Evolutionary conservation across 1,140 invertebrate genomes (phyloP).

Genomic region (Vollenhovia emeryi): DNA sequence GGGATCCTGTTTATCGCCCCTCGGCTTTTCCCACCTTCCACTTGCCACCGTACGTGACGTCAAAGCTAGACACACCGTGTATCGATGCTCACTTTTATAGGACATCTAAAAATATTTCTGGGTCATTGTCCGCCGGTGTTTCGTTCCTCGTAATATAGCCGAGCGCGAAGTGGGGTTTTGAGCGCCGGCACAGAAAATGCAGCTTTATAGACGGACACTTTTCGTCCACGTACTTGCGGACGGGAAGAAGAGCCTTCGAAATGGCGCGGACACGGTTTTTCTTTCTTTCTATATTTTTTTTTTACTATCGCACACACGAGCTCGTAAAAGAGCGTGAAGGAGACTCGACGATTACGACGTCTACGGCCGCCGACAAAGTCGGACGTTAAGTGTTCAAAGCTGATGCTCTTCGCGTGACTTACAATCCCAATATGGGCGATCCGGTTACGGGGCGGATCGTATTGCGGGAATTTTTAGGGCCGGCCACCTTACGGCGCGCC

Average conservation of each 20-base stretch:
- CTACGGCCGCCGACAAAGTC: conserved; percentile 38
- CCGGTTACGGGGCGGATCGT: conserved; percentile 27
- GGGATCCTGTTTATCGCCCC: not conserved
- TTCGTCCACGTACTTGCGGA: conserved; percentile 22
- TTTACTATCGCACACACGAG: conserved; percentile 52
- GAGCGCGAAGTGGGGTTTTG: conserved; percentile 12
- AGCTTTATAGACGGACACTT: conserved; percentile 54
- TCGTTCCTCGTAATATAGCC: conserved; percentile 35
- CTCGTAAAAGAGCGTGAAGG: conserved; percentile 52
- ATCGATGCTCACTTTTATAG: conserved; percentile 30
- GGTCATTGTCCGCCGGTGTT: conserved; percentile 49
- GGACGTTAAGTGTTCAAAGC: conserved; percentile 47
- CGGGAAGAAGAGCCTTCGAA: conserved; percentile 27
- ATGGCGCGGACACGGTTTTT: conserved; percentile 25
- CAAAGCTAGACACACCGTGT: conserved; percentile 11
- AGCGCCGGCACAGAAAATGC: conserved; percentile 43
- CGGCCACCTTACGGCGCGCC: not conserved
- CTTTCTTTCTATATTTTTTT: conserved; percentile 58
- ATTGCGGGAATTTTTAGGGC: conserved; percentile 36
- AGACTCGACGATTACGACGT: conserved; percentile 28
- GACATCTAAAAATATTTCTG: conserved; percentile 57
- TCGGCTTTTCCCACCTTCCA: not conserved
- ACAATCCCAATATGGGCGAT: conserved; percentile 48
- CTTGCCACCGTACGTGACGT: not conserved
- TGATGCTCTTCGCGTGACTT: conserved; percentile 45